Evolutionary conservation across 2,797 vertebrate species (phyloP), one percentile per base, ranked within the genome.

Genomic region (Remorina albescens): DNA sequence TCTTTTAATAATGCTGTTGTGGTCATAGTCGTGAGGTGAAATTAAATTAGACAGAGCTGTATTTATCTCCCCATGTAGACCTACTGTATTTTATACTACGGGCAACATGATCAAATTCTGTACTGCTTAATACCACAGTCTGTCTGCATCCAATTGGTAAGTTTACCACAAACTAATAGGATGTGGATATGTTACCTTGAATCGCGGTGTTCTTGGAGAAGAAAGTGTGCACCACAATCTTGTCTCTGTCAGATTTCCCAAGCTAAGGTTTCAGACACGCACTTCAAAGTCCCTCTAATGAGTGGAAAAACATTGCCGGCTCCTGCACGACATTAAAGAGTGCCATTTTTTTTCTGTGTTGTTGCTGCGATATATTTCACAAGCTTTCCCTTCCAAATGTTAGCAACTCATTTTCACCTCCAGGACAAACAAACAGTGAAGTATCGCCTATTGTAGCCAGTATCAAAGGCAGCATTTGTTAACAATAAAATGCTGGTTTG

Each of bases 401-500:
- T 90, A 91, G 86, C 84, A 91, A 93, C 85, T 91, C 91, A 88
- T 93, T 94, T 94, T 92, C 93, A 93, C 93, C 93, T 94, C 93
- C 94, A 93, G 93, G 91, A 90, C 92, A 94, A 94, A 93, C 91
- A 93, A 94, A 93, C 92, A 89, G 74, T 83, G 47, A 88, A 86
- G 83, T 88, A 89, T 91, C 71, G 84, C 83, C 82, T 85, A 64
- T 90, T 90, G 89, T 83, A 88, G 89, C 88, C 80, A 71, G 66
- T 89, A 93, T 94, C 92, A 94, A 93, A 94, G 86, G 85, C 89
- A 87, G 89, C 93, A 93, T 94, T 94, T 94, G 93, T 93, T 94
- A 93, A 86, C 92, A 94, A 93, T 94, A 94, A 94, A 94, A 92
- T 58, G 80, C 89, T 86, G 91, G 90, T 92, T 93, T 94, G 93